These are phyloP conservation scores for Apistogramma diplotaenia DNA, from an alignment of 2,113 vertebrate species.

Conservation along the genomic window DNA sequence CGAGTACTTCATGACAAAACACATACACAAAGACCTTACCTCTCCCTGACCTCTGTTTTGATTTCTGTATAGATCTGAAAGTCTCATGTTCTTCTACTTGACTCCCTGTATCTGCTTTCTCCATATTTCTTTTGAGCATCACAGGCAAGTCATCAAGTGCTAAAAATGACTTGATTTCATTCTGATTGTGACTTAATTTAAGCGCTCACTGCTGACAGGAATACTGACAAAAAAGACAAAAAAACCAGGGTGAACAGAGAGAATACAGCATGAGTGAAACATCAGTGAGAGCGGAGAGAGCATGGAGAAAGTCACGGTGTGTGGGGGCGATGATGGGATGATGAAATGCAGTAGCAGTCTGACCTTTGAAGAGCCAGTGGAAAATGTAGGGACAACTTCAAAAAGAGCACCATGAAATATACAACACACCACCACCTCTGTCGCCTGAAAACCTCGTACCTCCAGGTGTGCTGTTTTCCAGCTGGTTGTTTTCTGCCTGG, in stretches of 20 bases:
- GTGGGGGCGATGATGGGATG: constrained; percentile 8
- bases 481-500: constrained; percentile 24
- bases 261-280: constrained; percentile 49
- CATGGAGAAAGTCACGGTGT: constrained; percentile 42
- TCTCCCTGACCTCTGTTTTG: constrained; percentile 40
- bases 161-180: constrained; percentile 31
- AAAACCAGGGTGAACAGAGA: constrained; percentile 22
- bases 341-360: constrained; percentile 61
- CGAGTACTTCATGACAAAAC: background rate
- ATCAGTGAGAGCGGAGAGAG: constrained; percentile 37
- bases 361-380: constrained; percentile 69
- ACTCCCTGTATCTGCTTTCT: background rate
- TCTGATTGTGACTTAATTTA: constrained; percentile 37
- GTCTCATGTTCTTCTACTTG: background rate
- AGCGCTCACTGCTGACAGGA: constrained; percentile 2
- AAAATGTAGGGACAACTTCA: constrained; percentile 69
- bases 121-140: constrained; percentile 16
- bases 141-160: constrained; percentile 22
- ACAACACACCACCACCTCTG: constrained; percentile 48
- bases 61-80: constrained; percentile 31
- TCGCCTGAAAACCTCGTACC: constrained; percentile 14
- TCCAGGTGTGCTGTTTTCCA: constrained; percentile 40
- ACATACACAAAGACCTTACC: background rate
- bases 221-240: background rate
- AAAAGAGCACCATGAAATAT: constrained; percentile 72